Base-by-base conservation (phyloP, 2,888 invertebrate species). In the Eupithecia abbreviata region DNA sequence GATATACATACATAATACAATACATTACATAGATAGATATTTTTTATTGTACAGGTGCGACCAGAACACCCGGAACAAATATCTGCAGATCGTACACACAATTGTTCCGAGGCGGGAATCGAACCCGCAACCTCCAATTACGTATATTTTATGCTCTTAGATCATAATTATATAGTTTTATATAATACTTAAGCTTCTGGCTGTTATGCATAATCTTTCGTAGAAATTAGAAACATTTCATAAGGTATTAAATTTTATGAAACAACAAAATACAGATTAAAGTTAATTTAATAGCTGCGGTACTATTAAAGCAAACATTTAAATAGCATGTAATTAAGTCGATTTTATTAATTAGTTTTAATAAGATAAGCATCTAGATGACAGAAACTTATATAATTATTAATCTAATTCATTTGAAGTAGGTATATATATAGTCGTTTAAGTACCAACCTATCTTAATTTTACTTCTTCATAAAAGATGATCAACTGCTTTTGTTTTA, bases 311-410 rank as follows among this genome's bases (percentile, higher is more conserved):
- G 18, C 0, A 68, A 45, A 45, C n/a, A 68, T 45, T 69, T 45
- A 30, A 69, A 13, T 42, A 18, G 12, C 69, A 9, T 66, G 66
- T 30, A 69, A 47, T 45, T 12, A 68, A 12, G 12, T 13, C 10
- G 47, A 49, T 69, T 69, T 49, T 12, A 69, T 69, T 69, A 47
- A 69, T 69, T 30, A 47, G 18, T 69, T 45, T n/a, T 69, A 12
- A 47, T 18, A 13, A 6, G 13, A 69, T 69, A 69, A 30, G 12
- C 18, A 49, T 69, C 69, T 69, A 10, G 42, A 66, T 66, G 41
- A 15, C 42, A 4, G 15, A 42, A 66, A 7, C 66, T 66, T 66
- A 66, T 42, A 6, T 42, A 42, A 42, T 66, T 42, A 42, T 42
- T 18, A 15, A 66, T 30, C 12, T 4, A 10, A 62, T 62, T 62